Conservation (phyloP, 2,888 invertebrate genomes). For the Rotaria magnacalcarata region DNA sequence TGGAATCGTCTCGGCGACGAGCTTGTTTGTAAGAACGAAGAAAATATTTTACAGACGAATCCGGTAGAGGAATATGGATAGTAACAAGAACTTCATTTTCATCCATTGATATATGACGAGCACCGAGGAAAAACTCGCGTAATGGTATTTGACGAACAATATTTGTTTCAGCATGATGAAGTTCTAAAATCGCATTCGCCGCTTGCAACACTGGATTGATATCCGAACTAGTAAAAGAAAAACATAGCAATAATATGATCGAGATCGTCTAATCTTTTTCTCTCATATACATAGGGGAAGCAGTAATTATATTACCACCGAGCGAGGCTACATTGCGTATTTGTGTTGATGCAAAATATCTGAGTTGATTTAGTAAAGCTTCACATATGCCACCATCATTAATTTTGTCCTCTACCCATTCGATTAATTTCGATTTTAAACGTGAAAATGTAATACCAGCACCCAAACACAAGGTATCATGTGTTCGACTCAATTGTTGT, state of each 20-base stretch:
- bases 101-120: conserved; percentile 70
- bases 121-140: conserved; percentile 71
- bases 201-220: conserved; percentile 85
- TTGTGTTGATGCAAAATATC: conserved; percentile 91
- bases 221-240: conserved; percentile 66
- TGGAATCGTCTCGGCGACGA: conserved; percentile 83
- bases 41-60: too few species aligned
- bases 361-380: conserved; percentile 75
- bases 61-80: conserved; percentile 66
- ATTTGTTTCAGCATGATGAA: conserved; percentile 61
- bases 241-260: too few species aligned
- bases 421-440: conserved; percentile 67
- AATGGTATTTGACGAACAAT: conserved; percentile 66
- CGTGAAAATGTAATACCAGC: conserved; percentile 73
- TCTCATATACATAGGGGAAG: not conserved
- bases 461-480: conserved; percentile 69
- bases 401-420: conserved; percentile 56
- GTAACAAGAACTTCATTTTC: conserved; percentile 73
- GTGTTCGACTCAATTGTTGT: conserved; percentile 62
- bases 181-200: conserved; percentile 64
- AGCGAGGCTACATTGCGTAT: conserved; percentile 81
- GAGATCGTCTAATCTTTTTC: not conserved
- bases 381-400: conserved; percentile 51
- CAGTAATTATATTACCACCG: conserved; percentile 46
- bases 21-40: conserved; percentile 67